Base-by-base conservation (phyloP, 2,113 vertebrate genomes). In the Daboia siamensis region DNA sequence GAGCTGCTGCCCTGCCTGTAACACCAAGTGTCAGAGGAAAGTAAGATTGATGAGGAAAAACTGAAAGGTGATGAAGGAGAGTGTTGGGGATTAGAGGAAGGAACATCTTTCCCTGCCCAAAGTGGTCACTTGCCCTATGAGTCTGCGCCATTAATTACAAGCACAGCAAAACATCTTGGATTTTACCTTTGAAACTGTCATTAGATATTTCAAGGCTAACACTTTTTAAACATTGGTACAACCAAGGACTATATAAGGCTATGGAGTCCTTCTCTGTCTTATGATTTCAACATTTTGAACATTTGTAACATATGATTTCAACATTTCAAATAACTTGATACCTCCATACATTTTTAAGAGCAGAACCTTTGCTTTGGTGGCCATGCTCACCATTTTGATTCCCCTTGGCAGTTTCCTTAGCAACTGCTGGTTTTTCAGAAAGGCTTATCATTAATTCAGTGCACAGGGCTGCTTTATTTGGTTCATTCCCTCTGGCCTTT, bases 391-490 rank as follows among this genome's bases (percentile, higher is more conserved):
- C 89, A 89, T 48, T 59, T 29, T 48, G 57, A 54, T 90, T 69
- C 39, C 12, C 80, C 59, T 90, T 54, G 57, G 90, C 48, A 51
- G n/a, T 88, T 92, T 95, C 39, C 92, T 46, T 92, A 93, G 90
- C 91, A 93, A 94, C 88, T 89, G 88, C 23, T 69, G 59, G 11
- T 15, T 57, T 89, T 86, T 80, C 90, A 90, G 95, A 89, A 95
- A 94, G 24, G 55, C 93, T 95, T 92, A 93, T 96, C 89, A 94
- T 94, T 96, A 92, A 95, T 95, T 95, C 93, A 93, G 86, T 10
- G 11, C 54, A 64, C 26, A 11, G 57, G 69, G 85, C 87, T 64
- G 69, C 29, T 56, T 92, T 44, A 21, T 88, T 55, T 57, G 10
- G 7, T 86, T 80, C 15, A 29, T 74, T 52, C 13, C n/a, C 59